These are phyloP conservation scores for Acrocephalus scirpaceus DNA, from an alignment of 2,797 vertebrate species.

Conservation along the genomic window DNA sequence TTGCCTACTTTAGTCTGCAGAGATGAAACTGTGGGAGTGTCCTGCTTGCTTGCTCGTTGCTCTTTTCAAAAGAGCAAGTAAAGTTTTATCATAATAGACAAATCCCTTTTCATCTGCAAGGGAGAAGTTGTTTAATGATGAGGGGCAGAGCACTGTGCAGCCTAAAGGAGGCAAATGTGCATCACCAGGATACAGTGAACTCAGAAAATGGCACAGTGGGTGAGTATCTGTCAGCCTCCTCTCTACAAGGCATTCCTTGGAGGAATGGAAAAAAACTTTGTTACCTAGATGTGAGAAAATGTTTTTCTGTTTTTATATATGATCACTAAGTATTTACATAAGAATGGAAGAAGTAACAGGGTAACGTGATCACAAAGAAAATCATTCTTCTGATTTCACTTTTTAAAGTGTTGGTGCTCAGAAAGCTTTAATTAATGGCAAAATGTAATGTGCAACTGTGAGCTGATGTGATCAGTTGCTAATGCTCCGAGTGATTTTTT, in stretches of 20 bases:
- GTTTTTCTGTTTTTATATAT: not conserved
- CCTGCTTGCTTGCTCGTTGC: slow-evolving; percentile 73
- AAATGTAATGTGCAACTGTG: not conserved
- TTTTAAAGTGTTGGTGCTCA: not conserved
- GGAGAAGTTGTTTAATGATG: slow-evolving; percentile 83
- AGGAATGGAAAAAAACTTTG: not conserved
- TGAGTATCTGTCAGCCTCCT: not conserved
- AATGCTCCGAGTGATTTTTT: not conserved
- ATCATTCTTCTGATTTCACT: not conserved
- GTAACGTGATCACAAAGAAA: not conserved
- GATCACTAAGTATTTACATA: not conserved
- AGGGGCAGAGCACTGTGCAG: slow-evolving; percentile 48
- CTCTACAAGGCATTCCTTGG: not conserved
- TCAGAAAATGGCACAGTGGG: not conserved
- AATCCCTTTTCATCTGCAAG: slow-evolving; percentile 85
- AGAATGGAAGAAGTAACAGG: not conserved
- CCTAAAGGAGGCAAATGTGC: not conserved
- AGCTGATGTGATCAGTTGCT: not conserved
- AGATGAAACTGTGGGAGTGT: slow-evolving; percentile 81
- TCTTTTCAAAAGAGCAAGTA: slow-evolving; percentile 62
- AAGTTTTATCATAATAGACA: slow-evolving; percentile 71
- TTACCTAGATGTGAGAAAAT: not conserved
- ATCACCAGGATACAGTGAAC: not conserved
- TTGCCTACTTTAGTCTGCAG: slow-evolving; percentile 79
- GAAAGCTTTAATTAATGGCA: not conserved